phyloP scores from a whole-genome alignment of 1,140 invertebrate species.

The Caenorhabditis inopinata region DNA sequence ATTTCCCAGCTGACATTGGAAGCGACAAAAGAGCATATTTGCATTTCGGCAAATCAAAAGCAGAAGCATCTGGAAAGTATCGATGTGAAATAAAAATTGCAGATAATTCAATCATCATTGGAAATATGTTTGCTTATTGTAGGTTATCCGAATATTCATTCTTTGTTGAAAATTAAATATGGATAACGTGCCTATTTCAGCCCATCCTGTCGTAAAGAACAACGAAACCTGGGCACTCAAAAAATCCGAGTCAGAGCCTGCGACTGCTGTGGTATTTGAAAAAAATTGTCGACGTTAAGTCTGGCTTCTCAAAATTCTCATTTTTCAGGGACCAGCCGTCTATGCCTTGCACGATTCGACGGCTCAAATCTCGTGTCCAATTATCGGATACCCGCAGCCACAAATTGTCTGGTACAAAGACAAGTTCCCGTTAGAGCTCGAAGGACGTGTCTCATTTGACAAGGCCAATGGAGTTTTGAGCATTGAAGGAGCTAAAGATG shows the following conservation, averaged over 20 bases:
- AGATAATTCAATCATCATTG: constrained; percentile 19
- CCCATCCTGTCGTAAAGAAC: constrained; percentile 36
- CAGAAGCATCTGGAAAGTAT: constrained; percentile 34
- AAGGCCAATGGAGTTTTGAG: not conserved
- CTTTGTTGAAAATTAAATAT: not conserved
- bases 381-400: constrained; percentile 37
- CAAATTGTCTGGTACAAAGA: constrained; percentile 37
- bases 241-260: not conserved
- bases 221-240: constrained; percentile 6
- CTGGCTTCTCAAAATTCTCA: too few relatives aligned
- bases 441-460: constrained; percentile 18
- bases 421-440: constrained; percentile 13
- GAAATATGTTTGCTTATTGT: constrained; percentile 46
- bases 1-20: not conserved
- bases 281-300: too few relatives aligned
- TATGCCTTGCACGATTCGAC: not conserved
- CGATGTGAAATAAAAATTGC: constrained; percentile 29
- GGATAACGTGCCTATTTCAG: constrained; percentile 22
- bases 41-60: constrained; percentile 4
- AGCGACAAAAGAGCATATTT: constrained; percentile 19
- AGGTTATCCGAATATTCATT: not conserved
- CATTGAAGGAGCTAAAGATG: constrained; percentile 12
- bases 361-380: constrained; percentile 22
- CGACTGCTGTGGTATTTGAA: not conserved
- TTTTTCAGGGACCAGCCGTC: not conserved